Base-by-base conservation (phyloP, 2,888 invertebrate genomes). In the Caenorhabditis sulstoni region DNA sequence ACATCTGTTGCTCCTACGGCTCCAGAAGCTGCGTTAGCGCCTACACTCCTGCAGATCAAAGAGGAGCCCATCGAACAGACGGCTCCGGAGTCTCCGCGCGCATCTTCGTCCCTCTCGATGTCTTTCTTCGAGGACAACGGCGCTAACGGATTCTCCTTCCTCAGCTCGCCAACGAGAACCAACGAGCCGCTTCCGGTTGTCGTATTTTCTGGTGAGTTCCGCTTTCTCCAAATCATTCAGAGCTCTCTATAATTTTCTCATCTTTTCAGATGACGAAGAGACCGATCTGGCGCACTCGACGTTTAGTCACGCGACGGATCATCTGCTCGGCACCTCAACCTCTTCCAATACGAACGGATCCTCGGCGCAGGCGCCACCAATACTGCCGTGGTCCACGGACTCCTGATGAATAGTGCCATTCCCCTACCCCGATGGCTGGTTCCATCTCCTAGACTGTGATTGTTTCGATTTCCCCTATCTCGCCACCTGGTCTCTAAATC, bases 191-290 rank as follows among this genome's bases (percentile, higher is more conserved):
- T 82, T 1, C 82, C 82, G 44, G 53, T 49, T 67, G 76, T 82
- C 23, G 74, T 71, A 35, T 82, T 80, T 75, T 82, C 82, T 9
- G 82, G 82, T 80, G 20, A 61, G 61, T 61, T 9, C 18, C 20
- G 23, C n/a, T 49, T 20, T 53, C 35, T 14, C 14, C n/a, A n/a
- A n/a, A n/a, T n/a, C n/a, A n/a, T n/a, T n/a, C n/a, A n/a, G 35
- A 22, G 14, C 9, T 52, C 3, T 64, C 8, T 14, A 39, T 3
- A 52, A 22, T 35, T 45, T 14, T 16, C 37, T 74, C 14, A 1
- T n/a, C 20, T 18, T 79, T 79, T 14, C 68, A 79, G 79, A 79
- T 20, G 78, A 78, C 57, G 73, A 73, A 47, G 79, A 79, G 14
- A 58, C 58, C 22, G 79, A 79, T 29, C 41, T 67, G 18, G 70